These are phyloP conservation scores for Ophion obscuratus DNA, from an alignment of 2,888 invertebrate species.

Conservation along the genomic window DNA sequence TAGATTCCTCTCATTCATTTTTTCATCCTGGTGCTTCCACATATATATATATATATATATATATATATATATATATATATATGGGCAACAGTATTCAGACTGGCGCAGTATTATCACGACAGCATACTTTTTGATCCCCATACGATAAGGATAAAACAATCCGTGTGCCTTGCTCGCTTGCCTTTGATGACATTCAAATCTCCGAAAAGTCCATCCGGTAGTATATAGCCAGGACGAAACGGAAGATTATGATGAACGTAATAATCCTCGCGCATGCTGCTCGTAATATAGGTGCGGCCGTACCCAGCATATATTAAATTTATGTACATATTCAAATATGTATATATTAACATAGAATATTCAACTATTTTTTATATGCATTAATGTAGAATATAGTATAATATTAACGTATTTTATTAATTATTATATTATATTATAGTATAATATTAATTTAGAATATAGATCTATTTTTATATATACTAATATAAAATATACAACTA, in stretches of 20 bases:
- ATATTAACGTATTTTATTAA: no score
- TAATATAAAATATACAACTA: no score
- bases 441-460: no score
- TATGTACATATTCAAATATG: slow-evolving; percentile 4
- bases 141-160: background rate
- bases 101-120: background rate
- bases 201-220: slow-evolving; percentile 60
- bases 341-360: background rate
- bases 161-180: background rate
- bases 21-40: slow-evolving; percentile 3
- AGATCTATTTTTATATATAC: no score
- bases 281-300: slow-evolving; percentile 59
- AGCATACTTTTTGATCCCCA: background rate
- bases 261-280: slow-evolving; percentile 13
- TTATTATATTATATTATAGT: no score
- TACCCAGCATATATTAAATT: slow-evolving; percentile 19
- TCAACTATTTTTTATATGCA: no score
- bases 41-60: no score
- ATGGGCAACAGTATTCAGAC: background rate
- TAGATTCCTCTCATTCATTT: slow-evolving; percentile 40
- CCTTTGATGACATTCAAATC: slow-evolving; percentile 58
- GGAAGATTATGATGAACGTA: slow-evolving; percentile 44
- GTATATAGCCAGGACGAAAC: slow-evolving; percentile 24
- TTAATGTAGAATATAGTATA: no score
- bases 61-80: no score